phyloP scores from a whole-genome alignment of 2,113 vertebrate genomes.

The Lophotis ruficrista region DNA sequence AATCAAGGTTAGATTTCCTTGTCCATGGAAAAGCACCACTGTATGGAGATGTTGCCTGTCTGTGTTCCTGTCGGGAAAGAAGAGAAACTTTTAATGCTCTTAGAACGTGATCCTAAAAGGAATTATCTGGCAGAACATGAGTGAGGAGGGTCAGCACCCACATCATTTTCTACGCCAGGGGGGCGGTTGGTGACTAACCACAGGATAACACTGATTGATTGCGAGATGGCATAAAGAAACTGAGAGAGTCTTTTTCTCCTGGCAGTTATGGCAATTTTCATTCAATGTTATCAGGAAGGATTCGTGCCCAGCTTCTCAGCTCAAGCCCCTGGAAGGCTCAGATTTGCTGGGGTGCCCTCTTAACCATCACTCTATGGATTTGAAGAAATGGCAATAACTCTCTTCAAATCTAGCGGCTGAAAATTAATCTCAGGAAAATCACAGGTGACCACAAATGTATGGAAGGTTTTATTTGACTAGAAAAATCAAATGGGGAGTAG shows the following conservation, averaged over 20 bases:
- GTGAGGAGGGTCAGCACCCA: background rate
- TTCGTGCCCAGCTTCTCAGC: background rate
- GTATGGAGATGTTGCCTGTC: slow-evolving; percentile 67
- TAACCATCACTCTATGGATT: background rate
- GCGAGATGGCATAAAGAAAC: background rate
- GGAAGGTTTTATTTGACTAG: background rate
- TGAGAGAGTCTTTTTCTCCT: background rate
- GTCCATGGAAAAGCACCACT: slow-evolving; percentile 78
- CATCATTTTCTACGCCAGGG: background rate
- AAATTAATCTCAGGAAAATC: background rate
- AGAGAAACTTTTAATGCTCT: slow-evolving; percentile 49
- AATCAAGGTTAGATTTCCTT: slow-evolving; percentile 89
- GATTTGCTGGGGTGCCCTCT: background rate
- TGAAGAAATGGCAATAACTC: background rate
- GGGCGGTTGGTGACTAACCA: background rate
- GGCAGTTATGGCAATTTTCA: background rate
- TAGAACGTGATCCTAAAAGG: background rate
- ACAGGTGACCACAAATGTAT: background rate
- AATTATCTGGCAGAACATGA: rapidly evolving
- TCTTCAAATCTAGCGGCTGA: background rate
- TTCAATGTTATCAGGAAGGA: background rate
- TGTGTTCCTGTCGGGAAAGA: slow-evolving; percentile 76
- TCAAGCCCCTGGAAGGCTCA: background rate
- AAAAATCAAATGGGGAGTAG: background rate
- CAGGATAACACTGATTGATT: background rate